Base-by-base conservation (phyloP, 2,888 invertebrate species). In the Cephus nigrinus region DNA sequence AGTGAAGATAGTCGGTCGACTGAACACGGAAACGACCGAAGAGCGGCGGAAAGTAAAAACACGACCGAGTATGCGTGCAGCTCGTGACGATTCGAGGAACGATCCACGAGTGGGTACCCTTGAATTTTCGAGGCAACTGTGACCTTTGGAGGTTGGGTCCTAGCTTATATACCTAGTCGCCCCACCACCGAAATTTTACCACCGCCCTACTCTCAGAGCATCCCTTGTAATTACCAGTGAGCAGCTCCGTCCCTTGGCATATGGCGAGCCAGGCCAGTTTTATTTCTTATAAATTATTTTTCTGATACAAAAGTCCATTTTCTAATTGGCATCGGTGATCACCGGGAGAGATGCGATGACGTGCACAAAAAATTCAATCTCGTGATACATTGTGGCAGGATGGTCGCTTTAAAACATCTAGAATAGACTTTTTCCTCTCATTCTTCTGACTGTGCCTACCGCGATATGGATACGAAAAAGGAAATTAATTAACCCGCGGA, bases 221-320 rank as follows among this genome's bases (percentile, higher is more conserved):
- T 90, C 90, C 90, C 90, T 90, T 87, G 89, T 89, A 90, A 90
- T 91, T 90, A 88, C 88, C 88, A 86, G 85, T 85, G 87, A 85
- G 86, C 84, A 82, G 82, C 31, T 69, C 35, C 36, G 55, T 85
- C 82, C 86, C 85, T 85, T 85, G 88, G 88, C 90, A 89, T 89
- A 88, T 88, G 88, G 88, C 83, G 86, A 82, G 82, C 82, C 80
- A 82, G 77, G 80, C 80, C 75, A 55, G 84, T 81, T 85, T 87
- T 86, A 86, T 90, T 88, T 88, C 86, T 87, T 84, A 85, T 88
- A 88, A 89, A 89, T 91, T 88, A 88, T 88, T 87, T 84, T 84
- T 81, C 81, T 80, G 75, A 75, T 72, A 75, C 71, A 36, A 78
- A 73, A 23, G 71, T 74, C 71, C 34, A 72, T 78, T 78, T 78